Evolutionary conservation across 2,113 vertebrate genomes (phyloP), one percentile per base, ranked within the genome.

Genomic region (Melanerpes aurifrons): DNA sequence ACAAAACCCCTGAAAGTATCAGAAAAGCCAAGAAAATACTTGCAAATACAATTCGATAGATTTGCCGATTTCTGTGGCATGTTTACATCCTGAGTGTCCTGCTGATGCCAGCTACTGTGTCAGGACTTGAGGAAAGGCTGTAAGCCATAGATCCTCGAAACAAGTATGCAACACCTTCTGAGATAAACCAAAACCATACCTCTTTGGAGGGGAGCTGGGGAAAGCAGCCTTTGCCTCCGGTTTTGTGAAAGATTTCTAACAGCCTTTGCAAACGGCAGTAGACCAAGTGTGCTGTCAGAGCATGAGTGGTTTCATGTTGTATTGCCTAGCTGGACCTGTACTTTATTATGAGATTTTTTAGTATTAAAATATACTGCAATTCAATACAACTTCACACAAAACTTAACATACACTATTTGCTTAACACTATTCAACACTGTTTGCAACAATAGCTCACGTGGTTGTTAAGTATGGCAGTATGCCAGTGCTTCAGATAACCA

Each of bases 61-160:
- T 3, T 14, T 31, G 15, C 1, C 2, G 18, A 2, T 26, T 32
- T 15, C 4, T 35, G 4, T 3, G 8, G 35, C 0, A 0, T 3
- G 2, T 32, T 48, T 15, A 13, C 6, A 10, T 2, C n/a, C 4
- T 0, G 0, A 9, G 21, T 1, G 10, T 7, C 3, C 7, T 21
- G 28, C 28, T 5, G 29, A 11, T 28, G 32, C 32, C 0, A 4
- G 12, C 8, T 16, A 4, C 8, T 13, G 4, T 2, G 10, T 6
- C 2, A 1, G 31, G 24, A 7, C 6, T 16, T 25, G 9, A 15
- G 2, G 6, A 13, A 7, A 20, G 6, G 12, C 56, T 37, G 47
- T 7, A 40, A 24, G 25, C 3, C 12, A 15, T 3, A 3, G 9
- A 17, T 63, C 6, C 6, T 15, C 31, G n/a, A 3, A 22, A 16